Base-by-base conservation (phyloP, 92 coral and sea anemone species). In the Anthopleura xanthogrammica region DNA sequence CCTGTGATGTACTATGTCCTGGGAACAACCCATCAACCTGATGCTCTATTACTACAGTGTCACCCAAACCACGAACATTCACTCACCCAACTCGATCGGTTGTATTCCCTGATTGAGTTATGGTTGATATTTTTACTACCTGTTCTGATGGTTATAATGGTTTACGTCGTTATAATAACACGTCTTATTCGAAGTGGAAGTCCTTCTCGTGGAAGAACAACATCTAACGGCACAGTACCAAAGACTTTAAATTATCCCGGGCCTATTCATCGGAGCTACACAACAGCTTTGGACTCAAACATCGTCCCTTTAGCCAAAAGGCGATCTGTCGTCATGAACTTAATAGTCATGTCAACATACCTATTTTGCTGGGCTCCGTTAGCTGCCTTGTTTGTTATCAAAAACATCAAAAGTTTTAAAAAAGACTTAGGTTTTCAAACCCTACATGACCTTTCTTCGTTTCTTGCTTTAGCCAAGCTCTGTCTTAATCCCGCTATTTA, bases 241-340 rank as follows among this genome's bases (percentile, higher is more conserved):
- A 86, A 83, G 40, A 80, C 81, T 24, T 16, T 52, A 3, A 55
- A 52, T 19, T 82, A 92, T 46, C 95, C 94, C 2, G 87, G 87
- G 36, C 92, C 88, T 14, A 78, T 85, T 20, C 94, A 93, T 62
- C 92, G 88, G 20, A 84, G 93, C 58, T 86, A 92, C 80, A 92
- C 93, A 7, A 82, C 95, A n/a, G 88, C 89, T 22, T 83, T 93
- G 70, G 93, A 89, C 56, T 88, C 98, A 48, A 95, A 97, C 77
- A 88, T 89, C 17, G 98, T 97, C 4, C 99, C 99, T 5, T 81
- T 97, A 12, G 95, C 99, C 46, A 97, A 97, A 81, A 96, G 98
- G 72, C 91, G 95, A 43, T 93, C 99, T 29, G 91, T 97, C 20
- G 98, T 94, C 46, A 97, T 97, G 99, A 97, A 97, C 86, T 82